Percentiles rank a stretch among this genome's conserved stretches.
Evolutionary conservation across 2,113 vertebrate genomes (phyloP).

Genomic region (Anser brachyrhynchus): DNA sequence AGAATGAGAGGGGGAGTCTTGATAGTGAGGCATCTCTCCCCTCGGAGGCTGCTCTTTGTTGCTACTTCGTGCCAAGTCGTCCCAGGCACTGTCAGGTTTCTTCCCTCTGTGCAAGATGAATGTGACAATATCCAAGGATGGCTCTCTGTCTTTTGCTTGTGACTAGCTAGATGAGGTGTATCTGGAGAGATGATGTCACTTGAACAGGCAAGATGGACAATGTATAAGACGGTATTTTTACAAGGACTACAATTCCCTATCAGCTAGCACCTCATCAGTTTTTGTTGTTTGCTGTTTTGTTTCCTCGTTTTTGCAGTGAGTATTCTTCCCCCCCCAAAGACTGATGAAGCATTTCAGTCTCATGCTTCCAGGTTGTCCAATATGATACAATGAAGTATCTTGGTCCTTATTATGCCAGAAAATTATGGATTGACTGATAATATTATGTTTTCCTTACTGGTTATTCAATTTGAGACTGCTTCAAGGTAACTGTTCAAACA

Average conservation of each 20-base stretch:
- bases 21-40: slow-evolving; percentile 15
- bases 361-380: neutral
- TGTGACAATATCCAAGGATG: neutral
- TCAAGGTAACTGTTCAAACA: neutral
- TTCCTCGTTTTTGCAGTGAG: neutral
- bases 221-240: neutral
- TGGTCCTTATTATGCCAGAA: neutral
- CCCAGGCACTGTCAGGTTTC: slow-evolving; percentile 32
- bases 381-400: neutral
- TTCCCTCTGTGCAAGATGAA: neutral
- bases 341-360: neutral
- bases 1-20: slow-evolving; percentile 11
- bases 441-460: neutral
- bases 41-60: slow-evolving; percentile 10
- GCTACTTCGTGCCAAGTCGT: slow-evolving; percentile 28
- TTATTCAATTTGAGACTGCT: neutral
- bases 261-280: neutral
- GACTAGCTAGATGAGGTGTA: neutral
- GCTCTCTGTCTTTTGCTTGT: neutral
- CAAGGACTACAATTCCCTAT: neutral
- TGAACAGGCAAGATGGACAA: neutral
- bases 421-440: neutral
- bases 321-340: neutral
- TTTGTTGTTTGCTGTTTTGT: neutral
- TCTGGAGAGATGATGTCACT: neutral